Base-by-base conservation (phyloP, 2,113 vertebrate species). In the Xenopus borealis region DNA sequence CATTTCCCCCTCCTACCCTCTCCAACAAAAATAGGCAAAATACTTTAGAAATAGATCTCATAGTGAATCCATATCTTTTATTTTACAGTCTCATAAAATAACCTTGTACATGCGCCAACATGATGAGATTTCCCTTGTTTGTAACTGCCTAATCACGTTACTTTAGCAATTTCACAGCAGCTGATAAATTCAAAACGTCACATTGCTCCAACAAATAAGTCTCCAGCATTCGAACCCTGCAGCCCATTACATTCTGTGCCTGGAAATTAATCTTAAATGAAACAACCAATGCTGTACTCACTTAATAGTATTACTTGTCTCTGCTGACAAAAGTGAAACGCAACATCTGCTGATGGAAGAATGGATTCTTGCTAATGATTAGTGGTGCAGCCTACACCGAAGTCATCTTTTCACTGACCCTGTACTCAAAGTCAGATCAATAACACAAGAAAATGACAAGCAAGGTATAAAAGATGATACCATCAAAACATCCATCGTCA, bases 221-320 rank as follows among this genome's bases (percentile, higher is more conserved):
- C 77, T 83, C 69, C 78, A 76, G 66, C 19, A 30, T 85, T 74
- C 0, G 12, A 88, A 88, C 81, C 85, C 87, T 86, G 79, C 76
- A 86, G 85, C 79, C 83, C 81, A 83, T 85, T 89, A 87, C 69
- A 86, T 86, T 87, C 91, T 89, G 83, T 81, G 73, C 72, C 80
- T 82, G 50, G 72, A 79, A 91, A 88, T 83, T 85, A 89, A 91
- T 88, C 86, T 88, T 84, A 78, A 76, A 84, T 83, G 87, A 79
- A 81, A 82, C 78, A 70, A 75, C 72, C 78, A 80, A 81, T 82
- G 80, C 78, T 69, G 58, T 50, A 76, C 66, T 76, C 69, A 76
- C 66, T 76, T 76, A 76, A 76, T 76, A 63, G 66, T 69, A 63
- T 76, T 76, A 76, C 73, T 76, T 69, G 73, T 76, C 73, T 61